phyloP scores from a whole-genome alignment of 2,888 invertebrate genomes.

The Hoplodrina ambigua region DNA sequence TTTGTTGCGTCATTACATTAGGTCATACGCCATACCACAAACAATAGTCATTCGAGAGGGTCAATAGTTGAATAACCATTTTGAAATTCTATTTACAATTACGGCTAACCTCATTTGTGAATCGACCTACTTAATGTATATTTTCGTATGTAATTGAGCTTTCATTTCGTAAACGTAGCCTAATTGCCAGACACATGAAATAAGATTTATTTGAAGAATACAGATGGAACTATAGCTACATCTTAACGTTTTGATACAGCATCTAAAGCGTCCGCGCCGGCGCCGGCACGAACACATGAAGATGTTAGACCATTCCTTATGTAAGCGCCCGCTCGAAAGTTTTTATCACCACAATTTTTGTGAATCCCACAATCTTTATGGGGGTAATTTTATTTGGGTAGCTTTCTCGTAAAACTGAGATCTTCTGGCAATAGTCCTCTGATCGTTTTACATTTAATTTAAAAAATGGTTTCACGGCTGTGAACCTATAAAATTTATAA shows the following conservation, averaged over 20 bases:
- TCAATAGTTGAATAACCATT: constrained; percentile 31
- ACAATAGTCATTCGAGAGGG: constrained; percentile 32
- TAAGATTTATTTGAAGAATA: neutral
- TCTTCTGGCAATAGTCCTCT: constrained; percentile 56
- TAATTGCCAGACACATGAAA: neutral
- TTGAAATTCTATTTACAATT: constrained; percentile 31
- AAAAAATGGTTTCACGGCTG: constrained; percentile 48
- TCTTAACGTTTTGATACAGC: constrained; percentile 18
- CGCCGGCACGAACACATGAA: constrained; percentile 41
- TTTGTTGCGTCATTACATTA: constrained; percentile 55
- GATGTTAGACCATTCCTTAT: constrained; percentile 45
- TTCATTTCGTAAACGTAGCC: neutral
- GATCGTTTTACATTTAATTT: constrained; percentile 60
- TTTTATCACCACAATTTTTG: constrained; percentile 60
- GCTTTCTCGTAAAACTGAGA: constrained; percentile 64
- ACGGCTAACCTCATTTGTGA: neutral
- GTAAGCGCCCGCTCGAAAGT: constrained; percentile 47
- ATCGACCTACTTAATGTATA: neutral
- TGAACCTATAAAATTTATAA: constrained; percentile 57
- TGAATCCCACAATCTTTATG: constrained; percentile 67
- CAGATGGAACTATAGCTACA: neutral
- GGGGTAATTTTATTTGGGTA: constrained; percentile 68
- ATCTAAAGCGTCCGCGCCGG: neutral
- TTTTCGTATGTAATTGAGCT: neutral
- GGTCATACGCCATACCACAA: constrained; percentile 39